Percentiles rank a stretch among this genome's conserved stretches.
Conservation (phyloP, 2,888 invertebrate genomes). For the Agrotis ipsilon region DNA sequence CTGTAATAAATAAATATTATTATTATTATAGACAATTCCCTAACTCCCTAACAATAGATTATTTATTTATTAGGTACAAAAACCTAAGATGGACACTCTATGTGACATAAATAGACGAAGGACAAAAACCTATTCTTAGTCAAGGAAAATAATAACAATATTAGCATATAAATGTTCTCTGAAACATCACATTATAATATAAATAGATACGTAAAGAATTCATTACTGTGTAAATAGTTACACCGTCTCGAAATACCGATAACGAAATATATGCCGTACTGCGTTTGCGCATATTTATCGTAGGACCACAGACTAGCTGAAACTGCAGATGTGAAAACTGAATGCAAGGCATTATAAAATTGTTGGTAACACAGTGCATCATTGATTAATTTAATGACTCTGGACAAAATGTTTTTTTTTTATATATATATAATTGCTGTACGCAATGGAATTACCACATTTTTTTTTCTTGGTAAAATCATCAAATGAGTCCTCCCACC, state of each 20-base stretch:
- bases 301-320: conserved; percentile 26
- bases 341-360: too few relatives aligned
- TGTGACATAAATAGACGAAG: conserved; percentile 13
- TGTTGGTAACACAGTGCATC: too few relatives aligned
- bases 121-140: conserved; percentile 8
- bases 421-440: too few relatives aligned
- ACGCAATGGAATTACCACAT: too few relatives aligned
- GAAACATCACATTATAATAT: conserved; percentile 4
- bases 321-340: conserved; percentile 8
- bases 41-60: too few relatives aligned
- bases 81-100: not conserved
- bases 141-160: conserved; percentile 7
- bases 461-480: too few relatives aligned
- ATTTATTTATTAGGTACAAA: not conserved
- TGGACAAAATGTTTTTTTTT: too few relatives aligned
- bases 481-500: too few relatives aligned
- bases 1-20: too few relatives aligned
- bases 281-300: conserved; percentile 51
- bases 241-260: conserved; percentile 45
- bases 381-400: too few relatives aligned
- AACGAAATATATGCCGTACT: conserved; percentile 37
- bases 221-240: conserved; percentile 28
- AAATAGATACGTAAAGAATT: not conserved
- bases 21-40: not conserved
- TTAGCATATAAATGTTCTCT: conserved; percentile 23